Base-by-base conservation (phyloP, 2,888 invertebrate species). In the Athalia rosae region DNA sequence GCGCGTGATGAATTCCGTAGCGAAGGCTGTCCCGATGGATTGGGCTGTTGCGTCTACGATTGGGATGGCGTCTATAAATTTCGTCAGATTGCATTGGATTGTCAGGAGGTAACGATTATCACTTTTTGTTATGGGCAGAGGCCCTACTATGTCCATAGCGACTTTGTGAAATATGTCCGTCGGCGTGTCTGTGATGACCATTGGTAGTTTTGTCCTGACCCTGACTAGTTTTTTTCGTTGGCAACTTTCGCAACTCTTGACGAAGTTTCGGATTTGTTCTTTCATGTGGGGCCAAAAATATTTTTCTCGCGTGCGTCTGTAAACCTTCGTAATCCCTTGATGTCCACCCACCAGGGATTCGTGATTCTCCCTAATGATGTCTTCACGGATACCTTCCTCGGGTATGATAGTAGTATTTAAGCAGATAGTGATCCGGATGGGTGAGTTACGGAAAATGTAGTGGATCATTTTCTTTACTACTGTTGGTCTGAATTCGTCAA, bases 221-320 rank as follows among this genome's bases (percentile, higher is more conserved):
- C 59, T 13, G 4, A 71, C 69, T 8, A 45, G 62, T 56, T 79
- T 79, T 28, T 77, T 67, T 3, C 59, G 59, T 48, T 79, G 78
- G 63, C 82, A 82, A 0, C 50, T 15, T 1, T 71, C 71, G 11
- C 82, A 82, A 3, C 8, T 6, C 7, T n/a, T 56, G 0, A 81
- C 66, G 47, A 47, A 81, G 4, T 74, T 47, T 28, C 73, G 64
- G 0, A 81, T 73, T 56, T 78, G 63, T 11, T 47, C 11, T 8
- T 45, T 63, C 59, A 81, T 48, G 0, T 76, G 64, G 8, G 69
- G 76, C 82, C 82, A 79, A n/a, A 76, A 67, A 41, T 76, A 79
- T 0, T 56, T 8, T 56, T 63, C 11, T 28, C 66, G 41, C 8
- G 80, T 47, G 8, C 66, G 6, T 11, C 67, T 63, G 8, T 56